Conservation (phyloP, 2,797 vertebrate genomes). For the Poecilia picta region DNA sequence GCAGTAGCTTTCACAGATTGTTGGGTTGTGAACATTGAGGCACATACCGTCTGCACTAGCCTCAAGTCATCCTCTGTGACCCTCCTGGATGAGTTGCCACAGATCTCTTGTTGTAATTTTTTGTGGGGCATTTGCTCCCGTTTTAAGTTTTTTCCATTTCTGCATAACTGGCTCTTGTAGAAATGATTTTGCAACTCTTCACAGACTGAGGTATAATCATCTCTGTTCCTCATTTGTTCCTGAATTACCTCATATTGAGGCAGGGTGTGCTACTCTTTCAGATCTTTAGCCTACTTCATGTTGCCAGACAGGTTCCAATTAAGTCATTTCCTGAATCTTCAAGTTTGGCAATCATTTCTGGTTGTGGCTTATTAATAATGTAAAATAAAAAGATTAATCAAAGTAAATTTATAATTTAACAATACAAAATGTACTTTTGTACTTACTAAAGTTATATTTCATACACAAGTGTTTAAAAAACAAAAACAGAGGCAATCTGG, state of each 20-base stretch:
- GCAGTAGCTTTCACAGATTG: neutral
- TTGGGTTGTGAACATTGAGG: neutral
- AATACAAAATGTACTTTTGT: neutral
- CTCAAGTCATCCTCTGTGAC: neutral
- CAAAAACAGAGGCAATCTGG: neutral
- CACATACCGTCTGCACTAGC: neutral
- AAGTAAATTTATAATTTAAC: neutral
- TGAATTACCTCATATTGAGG: neutral
- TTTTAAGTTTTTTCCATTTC: neutral
- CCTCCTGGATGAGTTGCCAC: neutral
- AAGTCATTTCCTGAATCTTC: neutral
- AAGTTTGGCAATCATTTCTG: neutral
- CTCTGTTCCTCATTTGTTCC: neutral
- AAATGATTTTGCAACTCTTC: neutral
- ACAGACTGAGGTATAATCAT: neutral
- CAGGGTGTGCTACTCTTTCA: neutral
- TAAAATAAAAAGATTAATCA: neutral
- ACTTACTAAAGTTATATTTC: neutral
- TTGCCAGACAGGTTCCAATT: neutral
- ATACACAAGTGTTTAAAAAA: neutral
- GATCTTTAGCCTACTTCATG: neutral
- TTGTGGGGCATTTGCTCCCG: neutral
- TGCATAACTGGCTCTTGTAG: neutral
- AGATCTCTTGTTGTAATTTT: neutral
- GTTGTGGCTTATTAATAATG: neutral